Evolutionary conservation across 2,888 invertebrate species (phyloP), one percentile per base, ranked within the genome.

Genomic region (Drosophila macrospina): DNA sequence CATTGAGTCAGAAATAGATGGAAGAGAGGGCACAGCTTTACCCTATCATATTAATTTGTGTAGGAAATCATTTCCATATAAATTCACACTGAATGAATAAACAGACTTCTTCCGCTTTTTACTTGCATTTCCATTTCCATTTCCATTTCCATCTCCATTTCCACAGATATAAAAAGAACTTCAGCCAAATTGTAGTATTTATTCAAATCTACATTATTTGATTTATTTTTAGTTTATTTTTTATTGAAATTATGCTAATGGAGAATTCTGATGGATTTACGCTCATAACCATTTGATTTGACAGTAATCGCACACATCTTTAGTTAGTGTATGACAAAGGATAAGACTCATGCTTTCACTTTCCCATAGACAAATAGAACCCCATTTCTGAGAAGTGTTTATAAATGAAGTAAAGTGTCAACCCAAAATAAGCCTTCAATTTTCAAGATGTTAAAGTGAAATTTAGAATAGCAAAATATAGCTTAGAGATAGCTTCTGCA

Each of bases 21-120:
- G 39, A 39, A 7, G 36, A 36, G 37, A 3, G 2, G 10, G 5
- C 5, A 5, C n/a, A 16, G 10, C 11, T 16, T 10, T 4, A 1
- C 32, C 8, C 15, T 8, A 4, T 37, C 39, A 11, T 2, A 20
- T 11, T 16, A 41, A 41, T 41, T 41, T 41, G 20, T 41, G 11
- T 2, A 11, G 15, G 16, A 5, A 41, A 41, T 41, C 20, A 41
- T 20, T 41, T 41, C 8, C 39, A 41, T 20, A 41, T 20, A 41
- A 41, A 41, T 41, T 41, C 20, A 20, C 11, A 41, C 39, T 41
- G 20, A 41, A 41, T 41, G 11, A 20, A 11, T 41, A 20, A 41
- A 41, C 39, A 20, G 11, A 20, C 39, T 20, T 10, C 39, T 11
- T 41, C 11, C 16, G 39, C 20, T 20, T 41, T 41, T 39, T 5